These are phyloP conservation scores for Clarias fuscus DNA, from an alignment of 2,797 vertebrate species.

Conservation along the genomic window DNA sequence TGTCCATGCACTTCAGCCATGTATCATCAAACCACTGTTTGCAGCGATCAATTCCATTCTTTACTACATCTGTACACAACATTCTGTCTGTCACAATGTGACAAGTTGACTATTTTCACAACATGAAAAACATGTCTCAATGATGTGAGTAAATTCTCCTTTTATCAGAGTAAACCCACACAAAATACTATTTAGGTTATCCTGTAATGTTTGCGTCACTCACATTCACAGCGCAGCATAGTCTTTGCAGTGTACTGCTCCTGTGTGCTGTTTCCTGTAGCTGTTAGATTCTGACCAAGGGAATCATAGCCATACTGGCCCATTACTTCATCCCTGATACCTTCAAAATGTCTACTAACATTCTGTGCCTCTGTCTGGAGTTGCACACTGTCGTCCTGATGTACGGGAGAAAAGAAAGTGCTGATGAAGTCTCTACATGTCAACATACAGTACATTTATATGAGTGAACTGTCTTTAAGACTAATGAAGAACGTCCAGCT, in stretches of 20 bases:
- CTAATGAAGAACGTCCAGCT: not conserved
- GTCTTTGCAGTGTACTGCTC: conserved; percentile 77
- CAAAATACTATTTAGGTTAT: conserved; percentile 8
- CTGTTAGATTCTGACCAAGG: not conserved
- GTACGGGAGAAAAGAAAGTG: not conserved
- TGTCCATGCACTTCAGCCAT: conserved; percentile 68
- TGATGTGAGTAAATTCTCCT: not conserved
- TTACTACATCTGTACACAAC: conserved; percentile 73
- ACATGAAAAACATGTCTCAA: not conserved
- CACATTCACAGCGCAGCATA: conserved; percentile 78
- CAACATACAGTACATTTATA: not conserved
- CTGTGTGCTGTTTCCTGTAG: conserved; percentile 71
- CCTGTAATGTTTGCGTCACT: conserved; percentile 9
- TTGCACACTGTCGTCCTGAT: conserved; percentile 65
- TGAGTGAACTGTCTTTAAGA: not conserved
- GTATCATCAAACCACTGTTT: conserved; percentile 75
- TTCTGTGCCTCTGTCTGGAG: conserved; percentile 67
- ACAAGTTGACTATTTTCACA: not conserved
- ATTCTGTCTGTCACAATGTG: conserved; percentile 32
- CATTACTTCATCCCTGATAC: conserved; percentile 76
- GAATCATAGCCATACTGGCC: conserved; percentile 69
- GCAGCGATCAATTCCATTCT: conserved; percentile 73
- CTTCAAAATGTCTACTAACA: conserved; percentile 68
- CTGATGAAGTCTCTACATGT: not conserved
- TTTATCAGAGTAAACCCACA: not conserved